Conservation (phyloP, 2,113 vertebrate species). For the Crocuta crocuta region DNA sequence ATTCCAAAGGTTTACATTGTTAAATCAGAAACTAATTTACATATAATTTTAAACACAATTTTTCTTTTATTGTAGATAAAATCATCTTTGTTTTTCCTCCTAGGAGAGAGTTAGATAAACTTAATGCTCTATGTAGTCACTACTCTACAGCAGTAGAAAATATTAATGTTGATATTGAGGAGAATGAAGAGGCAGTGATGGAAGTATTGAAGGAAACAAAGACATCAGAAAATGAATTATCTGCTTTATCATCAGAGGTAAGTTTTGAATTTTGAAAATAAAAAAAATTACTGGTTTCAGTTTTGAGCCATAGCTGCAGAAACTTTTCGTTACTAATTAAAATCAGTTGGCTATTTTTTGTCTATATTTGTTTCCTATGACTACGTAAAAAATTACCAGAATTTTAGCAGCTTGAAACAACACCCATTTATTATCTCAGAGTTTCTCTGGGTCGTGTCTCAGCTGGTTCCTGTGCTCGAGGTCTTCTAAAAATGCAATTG, state of each 20-base stretch:
- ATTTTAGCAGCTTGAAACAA: background rate
- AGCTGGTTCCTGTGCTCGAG: background rate
- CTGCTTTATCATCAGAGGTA: background rate
- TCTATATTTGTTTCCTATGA: background rate
- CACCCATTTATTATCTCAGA: background rate
- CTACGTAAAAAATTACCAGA: background rate
- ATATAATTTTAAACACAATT: constrained; percentile 11
- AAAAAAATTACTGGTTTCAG: background rate
- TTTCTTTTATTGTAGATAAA: background rate
- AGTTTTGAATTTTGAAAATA: constrained; percentile 45
- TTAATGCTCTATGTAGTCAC: accelerated
- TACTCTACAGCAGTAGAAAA: background rate
- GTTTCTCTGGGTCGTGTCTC: background rate
- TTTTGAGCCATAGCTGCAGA: background rate
- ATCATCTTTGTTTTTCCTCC: background rate
- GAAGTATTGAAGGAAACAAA: constrained; percentile 14
- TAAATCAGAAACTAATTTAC: constrained; percentile 2
- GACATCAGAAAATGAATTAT: background rate
- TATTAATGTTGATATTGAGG: background rate
- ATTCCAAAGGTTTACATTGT: background rate
- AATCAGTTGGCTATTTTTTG: background rate
- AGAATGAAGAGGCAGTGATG: background rate
- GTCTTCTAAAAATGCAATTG: background rate
- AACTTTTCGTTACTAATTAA: background rate
- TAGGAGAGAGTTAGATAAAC: constrained; percentile 17